A percentile compares a stretch with the other conserved stretches of the same genome.
phyloP scores from a whole-genome alignment of 2,797 vertebrate genomes.

The Catharus ustulatus region DNA sequence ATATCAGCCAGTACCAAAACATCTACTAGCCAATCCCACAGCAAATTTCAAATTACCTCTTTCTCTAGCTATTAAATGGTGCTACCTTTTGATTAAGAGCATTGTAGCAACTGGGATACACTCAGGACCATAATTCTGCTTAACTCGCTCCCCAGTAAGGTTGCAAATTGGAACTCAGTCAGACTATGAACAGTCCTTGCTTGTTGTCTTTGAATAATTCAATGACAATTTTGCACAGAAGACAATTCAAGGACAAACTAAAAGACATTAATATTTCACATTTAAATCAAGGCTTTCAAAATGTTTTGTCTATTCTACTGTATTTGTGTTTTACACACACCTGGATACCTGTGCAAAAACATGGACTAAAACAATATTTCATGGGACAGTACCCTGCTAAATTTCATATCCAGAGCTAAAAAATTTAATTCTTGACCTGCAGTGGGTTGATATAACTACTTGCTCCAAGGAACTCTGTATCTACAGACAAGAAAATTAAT shows the following conservation, averaged over 20 bases:
- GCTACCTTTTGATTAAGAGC: background rate
- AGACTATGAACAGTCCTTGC: background rate
- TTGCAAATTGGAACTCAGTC: background rate
- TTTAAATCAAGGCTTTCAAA: background rate
- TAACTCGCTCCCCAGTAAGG: background rate
- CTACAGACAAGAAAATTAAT: background rate
- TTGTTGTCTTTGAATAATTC: background rate
- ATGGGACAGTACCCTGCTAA: background rate
- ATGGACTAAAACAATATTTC: background rate
- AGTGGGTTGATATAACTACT: background rate
- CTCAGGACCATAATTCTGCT: background rate
- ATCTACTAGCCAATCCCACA: background rate
- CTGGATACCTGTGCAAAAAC: background rate
- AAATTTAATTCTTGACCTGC: background rate
- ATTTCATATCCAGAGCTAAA: background rate
- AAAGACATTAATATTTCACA: background rate
- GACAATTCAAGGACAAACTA: background rate
- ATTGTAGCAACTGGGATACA: background rate
- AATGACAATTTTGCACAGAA: background rate
- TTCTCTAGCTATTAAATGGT: background rate
- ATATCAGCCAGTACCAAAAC: background rate
- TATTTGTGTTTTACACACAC: background rate
- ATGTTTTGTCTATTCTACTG: background rate
- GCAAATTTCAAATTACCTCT: background rate
- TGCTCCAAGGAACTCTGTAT: background rate